Base-by-base conservation (phyloP, 2,113 vertebrate genomes). In the Hippoglossus stenolepis region DNA sequence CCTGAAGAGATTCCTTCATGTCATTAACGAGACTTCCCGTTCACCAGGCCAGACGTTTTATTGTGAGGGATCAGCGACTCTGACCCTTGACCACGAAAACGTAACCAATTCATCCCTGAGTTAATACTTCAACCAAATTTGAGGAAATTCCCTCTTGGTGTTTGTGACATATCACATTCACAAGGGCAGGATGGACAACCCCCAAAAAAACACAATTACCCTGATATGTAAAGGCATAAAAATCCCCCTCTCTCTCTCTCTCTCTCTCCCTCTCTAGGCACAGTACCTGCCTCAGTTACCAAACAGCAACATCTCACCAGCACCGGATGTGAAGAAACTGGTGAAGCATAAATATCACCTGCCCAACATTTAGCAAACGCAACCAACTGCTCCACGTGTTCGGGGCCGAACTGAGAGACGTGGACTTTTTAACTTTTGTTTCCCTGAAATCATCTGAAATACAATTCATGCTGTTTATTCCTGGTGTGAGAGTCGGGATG, bases 261-360 rank as follows among this genome's bases (percentile, higher is more conserved):
- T 5, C 28, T 24, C 23, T 24, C 23, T 24, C 9, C 75, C 60
- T 69, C 26, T 68, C 35, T 66, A 95, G 94, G 90, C 83, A 28
- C 95, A 95, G 86, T 95, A 95, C 79, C 85, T 95, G 63, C 95
- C 95, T 28, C 94, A 95, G 79, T 80, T 95, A 67, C 90, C 87
- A n/a, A 91, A 89, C 89, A 95, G 88, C 77, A 95, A 94, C 91
- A 84, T 93, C 70, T 95, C 94, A 21, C 95, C 94, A 14, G 94
- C 94, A 9, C 93, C 93, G 0, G 95, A 95, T 13, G 70, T 91
- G 51, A 95, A 94, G 93, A 95, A 94, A 67, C 93, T 93, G 51
- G 89, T 93, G 78, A 94, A 94, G 79, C 92, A 92, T 72, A 95
- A 93, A 88, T 94, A 92, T 65, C 94, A 95, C 86, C 90, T 95